phyloP scores from a whole-genome alignment of 2,797 vertebrate species.

The Taeniopygia guttata region DNA sequence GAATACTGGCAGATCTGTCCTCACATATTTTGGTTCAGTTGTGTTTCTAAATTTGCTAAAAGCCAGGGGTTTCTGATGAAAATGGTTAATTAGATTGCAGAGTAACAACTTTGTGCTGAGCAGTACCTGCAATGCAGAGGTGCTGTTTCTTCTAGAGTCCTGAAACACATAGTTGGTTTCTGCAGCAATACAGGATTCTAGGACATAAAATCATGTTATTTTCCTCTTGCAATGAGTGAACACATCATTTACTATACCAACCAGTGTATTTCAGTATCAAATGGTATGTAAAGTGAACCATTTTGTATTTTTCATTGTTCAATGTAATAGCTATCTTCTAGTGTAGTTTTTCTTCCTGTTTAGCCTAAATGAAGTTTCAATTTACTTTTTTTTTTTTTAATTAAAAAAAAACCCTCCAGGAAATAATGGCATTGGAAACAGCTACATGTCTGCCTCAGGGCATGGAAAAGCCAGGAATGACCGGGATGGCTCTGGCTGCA shows the following conservation, averaged over 20 bases:
- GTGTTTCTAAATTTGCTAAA: neutral
- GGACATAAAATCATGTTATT: neutral
- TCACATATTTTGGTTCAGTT: neutral
- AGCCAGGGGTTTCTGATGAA: neutral
- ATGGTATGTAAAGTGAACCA: neutral
- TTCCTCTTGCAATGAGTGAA: neutral
- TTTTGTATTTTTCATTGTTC: neutral
- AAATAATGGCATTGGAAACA: neutral
- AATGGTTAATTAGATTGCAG: neutral
- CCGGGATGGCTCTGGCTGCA: neutral
- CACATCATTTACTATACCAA: neutral
- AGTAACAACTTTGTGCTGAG: neutral
- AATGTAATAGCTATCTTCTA: neutral
- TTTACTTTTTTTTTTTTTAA: too few species aligned
- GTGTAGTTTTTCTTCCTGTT: neutral
- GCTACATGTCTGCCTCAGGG: neutral
- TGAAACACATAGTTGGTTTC: neutral
- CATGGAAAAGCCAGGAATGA: neutral
- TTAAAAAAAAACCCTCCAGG: neutral
- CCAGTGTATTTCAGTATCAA: neutral
- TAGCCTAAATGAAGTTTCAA: neutral
- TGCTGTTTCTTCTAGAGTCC: neutral
- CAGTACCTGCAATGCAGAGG: neutral
- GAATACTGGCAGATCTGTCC: neutral
- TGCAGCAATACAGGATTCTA: neutral